A percentile compares a stretch with the other conserved stretches of the same genome.
Evolutionary conservation across 2,113 vertebrate genomes (phyloP).

Genomic region (Sceloporus tristichus): DNA sequence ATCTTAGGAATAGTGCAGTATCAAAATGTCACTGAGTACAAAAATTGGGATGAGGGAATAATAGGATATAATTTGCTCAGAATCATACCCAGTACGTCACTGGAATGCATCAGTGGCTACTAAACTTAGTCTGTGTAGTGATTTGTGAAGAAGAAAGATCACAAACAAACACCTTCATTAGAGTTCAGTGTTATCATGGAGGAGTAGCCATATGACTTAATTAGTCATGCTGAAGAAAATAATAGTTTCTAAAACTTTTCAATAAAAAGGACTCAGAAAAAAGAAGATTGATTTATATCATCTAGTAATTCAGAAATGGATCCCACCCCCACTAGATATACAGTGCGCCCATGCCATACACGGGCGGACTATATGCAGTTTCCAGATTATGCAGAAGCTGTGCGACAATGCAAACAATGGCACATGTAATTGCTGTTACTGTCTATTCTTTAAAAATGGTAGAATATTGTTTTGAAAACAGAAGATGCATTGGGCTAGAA

Average conservation of each 20-base stretch:
- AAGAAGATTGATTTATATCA: background rate
- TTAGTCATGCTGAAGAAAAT: background rate
- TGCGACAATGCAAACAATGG: too few relatives aligned
- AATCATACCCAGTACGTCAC: background rate
- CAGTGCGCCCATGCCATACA: too few relatives aligned
- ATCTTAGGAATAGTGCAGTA: background rate
- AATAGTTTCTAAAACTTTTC: conserved; percentile 11
- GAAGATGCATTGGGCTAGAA: too few relatives aligned
- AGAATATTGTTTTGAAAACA: too few relatives aligned
- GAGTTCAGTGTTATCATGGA: background rate
- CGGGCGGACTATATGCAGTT: too few relatives aligned
- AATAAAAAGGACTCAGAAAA: background rate
- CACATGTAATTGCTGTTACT: background rate
- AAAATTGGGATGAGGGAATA: background rate
- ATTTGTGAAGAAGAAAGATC: background rate
- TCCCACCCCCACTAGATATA: background rate
- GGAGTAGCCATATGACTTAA: background rate
- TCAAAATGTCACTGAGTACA: background rate
- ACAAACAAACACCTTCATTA: background rate
- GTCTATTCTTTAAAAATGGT: background rate
- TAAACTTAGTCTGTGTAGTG: background rate
- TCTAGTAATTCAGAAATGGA: accelerated
- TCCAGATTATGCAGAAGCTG: too few relatives aligned
- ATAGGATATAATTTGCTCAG: background rate
- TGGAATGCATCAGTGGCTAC: background rate